Evolutionary conservation across 2,113 vertebrate genomes (phyloP), one percentile per base, ranked within the genome.

Genomic region (Psittacula cyanocephala): DNA sequence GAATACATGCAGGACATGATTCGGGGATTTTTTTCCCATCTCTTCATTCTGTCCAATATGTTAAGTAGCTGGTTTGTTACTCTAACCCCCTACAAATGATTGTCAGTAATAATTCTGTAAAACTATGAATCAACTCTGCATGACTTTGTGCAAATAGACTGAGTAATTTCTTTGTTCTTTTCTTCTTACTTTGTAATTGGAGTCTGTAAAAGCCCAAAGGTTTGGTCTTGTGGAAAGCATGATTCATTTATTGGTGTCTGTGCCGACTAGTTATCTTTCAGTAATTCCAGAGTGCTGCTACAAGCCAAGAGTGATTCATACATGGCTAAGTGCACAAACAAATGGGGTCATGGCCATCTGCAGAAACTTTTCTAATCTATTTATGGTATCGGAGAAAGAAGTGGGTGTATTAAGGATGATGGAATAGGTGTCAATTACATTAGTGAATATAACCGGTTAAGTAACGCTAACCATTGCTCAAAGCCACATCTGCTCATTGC

Each of bases 211-310:
- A 98, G 98, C 97, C 98, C 96, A 97, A 97, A 98, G 98, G 98
- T 98, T 98, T 96, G 96, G 98, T 96, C 97, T 97, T 98, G 96
- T 93, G 97, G 98, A 98, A 98, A 98, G 96, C 93, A 74, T 98
- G 98, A 98, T 98, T 98, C 98, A 98, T 98, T 98, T 98, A 97
- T 98, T 96, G 98, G 97, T 98, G 98, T 98, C 98, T 98, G 96
- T 83, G 94, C 96, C 83, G 69, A 96, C 96, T 97, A 95, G 96
- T 97, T 97, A 96, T 96, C 97, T 63, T 95, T 96, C 97, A 96
- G 97, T 97, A 97, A 93, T 97, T 98, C 93, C 97, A 97, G 94
- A 97, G 90, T 88, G 88, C 96, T 89, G 89, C 89, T 87, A 81
- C 64, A 97, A 98, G 98, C 98, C 97, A 86, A 93, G 93, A 89